These are phyloP conservation scores for Burhinus bistriatus DNA, from an alignment of 2,113 vertebrate genomes.

Conservation along the genomic window DNA sequence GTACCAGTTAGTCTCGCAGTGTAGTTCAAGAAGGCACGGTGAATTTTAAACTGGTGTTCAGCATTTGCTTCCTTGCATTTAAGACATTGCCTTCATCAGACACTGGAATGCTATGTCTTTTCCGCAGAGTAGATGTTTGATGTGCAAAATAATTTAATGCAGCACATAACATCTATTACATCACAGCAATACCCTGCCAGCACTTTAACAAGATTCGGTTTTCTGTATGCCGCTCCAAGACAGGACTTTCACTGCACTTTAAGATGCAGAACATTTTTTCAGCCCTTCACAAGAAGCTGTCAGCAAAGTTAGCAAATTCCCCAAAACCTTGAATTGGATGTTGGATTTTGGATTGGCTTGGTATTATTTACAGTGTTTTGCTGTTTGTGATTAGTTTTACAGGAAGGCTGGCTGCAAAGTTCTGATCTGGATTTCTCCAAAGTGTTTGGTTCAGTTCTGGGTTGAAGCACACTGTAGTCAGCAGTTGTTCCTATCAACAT, in stretches of 20 bases:
- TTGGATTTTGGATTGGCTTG: background rate
- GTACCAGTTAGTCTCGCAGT: background rate
- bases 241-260: background rate
- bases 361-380: constrained; percentile 3
- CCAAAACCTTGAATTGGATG: background rate
- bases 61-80: background rate
- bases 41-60: background rate
- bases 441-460: background rate
- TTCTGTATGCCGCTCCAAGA: background rate
- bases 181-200: background rate
- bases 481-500: constrained; percentile 48
- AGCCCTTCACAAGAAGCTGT: background rate
- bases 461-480: background rate
- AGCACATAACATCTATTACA: background rate
- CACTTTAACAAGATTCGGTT: background rate
- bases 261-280: background rate
- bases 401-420: background rate
- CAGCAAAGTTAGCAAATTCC: background rate
- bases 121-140: background rate
- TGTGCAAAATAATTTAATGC: background rate
- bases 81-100: background rate
- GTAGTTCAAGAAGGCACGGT: background rate
- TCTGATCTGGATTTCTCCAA: constrained; percentile 14
- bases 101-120: background rate
- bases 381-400: constrained; percentile 25